A percentile compares a stretch with the other conserved stretches of the same genome.
phyloP scores from a whole-genome alignment of 2,888 invertebrate genomes.

The Microctonus hyperodae region DNA sequence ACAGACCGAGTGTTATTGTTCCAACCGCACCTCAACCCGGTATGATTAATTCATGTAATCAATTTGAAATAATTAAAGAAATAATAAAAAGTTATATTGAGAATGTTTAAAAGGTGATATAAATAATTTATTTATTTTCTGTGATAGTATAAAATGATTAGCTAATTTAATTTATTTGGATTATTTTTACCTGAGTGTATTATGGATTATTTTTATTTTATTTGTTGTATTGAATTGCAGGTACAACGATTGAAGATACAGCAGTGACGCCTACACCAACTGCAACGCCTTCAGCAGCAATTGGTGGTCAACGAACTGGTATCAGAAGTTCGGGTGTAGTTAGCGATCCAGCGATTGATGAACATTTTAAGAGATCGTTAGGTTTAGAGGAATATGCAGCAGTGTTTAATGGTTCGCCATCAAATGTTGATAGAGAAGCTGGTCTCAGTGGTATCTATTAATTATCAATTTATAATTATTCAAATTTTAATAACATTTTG shows the following conservation, averaged over 20 bases:
- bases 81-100: conserved; percentile 1
- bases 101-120: conserved; percentile 1
- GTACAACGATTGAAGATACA: conserved; percentile 58
- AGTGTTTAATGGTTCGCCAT: conserved; percentile 56
- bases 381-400: conserved; percentile 72
- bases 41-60: conserved; percentile 30
- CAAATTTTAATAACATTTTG: too few species aligned
- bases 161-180: too few species aligned
- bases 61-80: not conserved
- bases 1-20: conserved; percentile 60
- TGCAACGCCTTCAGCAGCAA: conserved; percentile 55
- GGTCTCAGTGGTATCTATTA: conserved; percentile 55
- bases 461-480: not conserved
- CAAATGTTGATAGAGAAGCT: conserved; percentile 55
- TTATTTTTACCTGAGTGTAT: not conserved
- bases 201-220: conserved; percentile 28
- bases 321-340: conserved; percentile 53
- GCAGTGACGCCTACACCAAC: conserved; percentile 57
- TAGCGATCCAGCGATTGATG: conserved; percentile 90
- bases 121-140: too few species aligned
- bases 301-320: conserved; percentile 56
- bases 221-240: conserved; percentile 40
- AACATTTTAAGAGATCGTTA: conserved; percentile 91
- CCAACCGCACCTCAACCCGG: conserved; percentile 57
- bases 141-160: too few species aligned